Evolutionary conservation across 2,113 vertebrate genomes (phyloP), one percentile per base, ranked within the genome.

Genomic region (Clarias magur): DNA sequence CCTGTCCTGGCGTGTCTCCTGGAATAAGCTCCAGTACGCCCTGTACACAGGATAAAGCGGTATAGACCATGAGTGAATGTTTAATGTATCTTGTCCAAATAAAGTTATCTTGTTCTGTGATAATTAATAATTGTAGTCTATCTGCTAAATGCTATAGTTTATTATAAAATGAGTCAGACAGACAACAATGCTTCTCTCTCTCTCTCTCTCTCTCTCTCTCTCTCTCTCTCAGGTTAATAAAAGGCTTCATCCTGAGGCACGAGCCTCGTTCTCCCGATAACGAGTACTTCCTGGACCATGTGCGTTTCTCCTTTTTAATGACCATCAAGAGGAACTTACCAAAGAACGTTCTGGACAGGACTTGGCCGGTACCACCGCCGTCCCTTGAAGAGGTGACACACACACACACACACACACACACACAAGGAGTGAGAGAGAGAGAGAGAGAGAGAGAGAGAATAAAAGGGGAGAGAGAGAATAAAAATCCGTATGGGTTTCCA

Each of bases 201-300:
- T 82, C 60, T 42, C n/a, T n/a, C n/a, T n/a, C n/a, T n/a, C n/a
- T n/a, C 30, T 65, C 56, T 53, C 56, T 27, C 23, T 65, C 30
- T 57, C 59, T 67, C 67, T 38, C 48, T 53, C 25, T 83, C 91
- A 99, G 98, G 86, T 95, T 99, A 68, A 96, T 99, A 88, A 98
- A 96, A 88, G 98, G 98, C 54, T 99, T 99, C 92, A 98, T 98
- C 93, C 95, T 97, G 90, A 97, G 98, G 87, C 96, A 97, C 4
- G 91, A 95, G 63, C 95, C 96, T 1, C 97, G 97, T 48, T 97
- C 97, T 89, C 94, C 96, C 0, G 97, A 99, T 92, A 99, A 99
- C 0, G 96, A 97, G 42, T 99, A 97, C 90, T 99, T 98, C 94
- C 91, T 99, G 72, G 98, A 99, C 91, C 95, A 99, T 0, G 95